Evolutionary conservation across 1,140 invertebrate genomes (phyloP).

Genomic region (Leguminivora glycinivorella): DNA sequence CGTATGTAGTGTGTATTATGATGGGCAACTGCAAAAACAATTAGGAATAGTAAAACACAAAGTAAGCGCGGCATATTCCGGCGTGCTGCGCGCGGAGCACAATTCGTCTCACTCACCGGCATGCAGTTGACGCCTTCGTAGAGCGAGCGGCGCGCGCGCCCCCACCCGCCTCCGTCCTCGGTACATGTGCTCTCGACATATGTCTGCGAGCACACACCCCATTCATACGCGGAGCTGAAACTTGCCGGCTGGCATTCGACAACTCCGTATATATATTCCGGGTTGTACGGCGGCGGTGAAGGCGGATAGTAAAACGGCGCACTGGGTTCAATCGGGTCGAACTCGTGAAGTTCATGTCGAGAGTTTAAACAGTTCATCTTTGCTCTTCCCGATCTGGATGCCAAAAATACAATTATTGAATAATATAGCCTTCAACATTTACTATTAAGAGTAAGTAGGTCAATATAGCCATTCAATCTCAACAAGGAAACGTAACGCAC

Average conservation of each 20-base stretch:
- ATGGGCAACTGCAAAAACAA: constrained; percentile 9
- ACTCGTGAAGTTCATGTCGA: constrained; percentile 43
- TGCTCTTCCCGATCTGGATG: not conserved
- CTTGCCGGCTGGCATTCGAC: constrained; percentile 36
- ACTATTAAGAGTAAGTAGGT: not conserved
- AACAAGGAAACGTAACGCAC: not conserved
- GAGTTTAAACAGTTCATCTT: constrained; percentile 62
- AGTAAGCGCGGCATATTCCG: constrained; percentile 45
- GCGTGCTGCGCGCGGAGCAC: constrained; percentile 55
- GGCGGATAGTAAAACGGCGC: constrained; percentile 51
- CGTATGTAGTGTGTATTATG: not conserved
- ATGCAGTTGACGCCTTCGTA: constrained; percentile 69
- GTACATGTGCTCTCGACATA: constrained; percentile 44
- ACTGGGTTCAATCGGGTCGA: constrained; percentile 47
- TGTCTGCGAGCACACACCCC: constrained; percentile 41
- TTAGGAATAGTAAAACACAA: constrained; percentile 31
- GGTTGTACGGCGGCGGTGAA: constrained; percentile 62
- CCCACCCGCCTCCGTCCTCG: constrained; percentile 49
- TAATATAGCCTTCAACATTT: no score
- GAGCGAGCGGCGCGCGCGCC: constrained; percentile 52
- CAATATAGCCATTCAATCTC: not conserved
- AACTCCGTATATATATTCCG: constrained; percentile 52
- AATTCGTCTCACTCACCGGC: constrained; percentile 66
- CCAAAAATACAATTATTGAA: constrained; percentile 15
- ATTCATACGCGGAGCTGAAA: constrained; percentile 35